Conservation (phyloP, 1,140 invertebrate genomes). For the Popillia japonica region DNA sequence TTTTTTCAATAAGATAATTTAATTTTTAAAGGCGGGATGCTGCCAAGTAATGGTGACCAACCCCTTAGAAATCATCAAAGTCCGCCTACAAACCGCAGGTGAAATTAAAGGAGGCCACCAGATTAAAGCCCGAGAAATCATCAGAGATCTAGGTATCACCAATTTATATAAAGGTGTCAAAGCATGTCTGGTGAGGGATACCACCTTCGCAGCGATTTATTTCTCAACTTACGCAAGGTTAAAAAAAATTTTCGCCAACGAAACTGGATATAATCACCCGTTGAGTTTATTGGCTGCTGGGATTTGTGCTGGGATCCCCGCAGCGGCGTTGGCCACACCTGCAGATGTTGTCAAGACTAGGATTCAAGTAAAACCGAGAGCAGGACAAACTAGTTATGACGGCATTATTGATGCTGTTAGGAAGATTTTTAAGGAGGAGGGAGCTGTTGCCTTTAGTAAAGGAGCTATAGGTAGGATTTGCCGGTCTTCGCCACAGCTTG, state of each 20-base stretch:
- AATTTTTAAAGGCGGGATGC: background rate
- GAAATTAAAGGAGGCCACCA: background rate
- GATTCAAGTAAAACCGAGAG: conserved; percentile 74
- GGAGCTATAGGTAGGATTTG: conserved; percentile 70
- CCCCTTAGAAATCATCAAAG: background rate
- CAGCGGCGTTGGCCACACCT: background rate
- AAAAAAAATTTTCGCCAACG: too few relatives aligned
- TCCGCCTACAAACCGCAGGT: background rate
- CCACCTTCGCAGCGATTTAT: background rate
- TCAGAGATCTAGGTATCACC: background rate
- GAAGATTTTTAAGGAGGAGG: background rate
- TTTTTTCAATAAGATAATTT: background rate
- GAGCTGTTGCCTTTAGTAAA: background rate
- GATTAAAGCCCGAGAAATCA: background rate
- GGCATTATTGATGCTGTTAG: background rate
- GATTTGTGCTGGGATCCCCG: background rate
- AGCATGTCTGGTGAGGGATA: background rate
- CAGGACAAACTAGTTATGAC: background rate
- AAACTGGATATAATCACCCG: too few relatives aligned
- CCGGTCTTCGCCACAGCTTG: conserved; percentile 97
- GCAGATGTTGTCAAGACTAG: conserved; percentile 83
- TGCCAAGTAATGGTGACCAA: background rate
- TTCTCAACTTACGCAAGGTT: conserved; percentile 1
- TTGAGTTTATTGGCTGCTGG: background rate
- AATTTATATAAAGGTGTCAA: background rate